Conservation (phyloP, 2,113 vertebrate species). For the Phyllostomus hastatus region DNA sequence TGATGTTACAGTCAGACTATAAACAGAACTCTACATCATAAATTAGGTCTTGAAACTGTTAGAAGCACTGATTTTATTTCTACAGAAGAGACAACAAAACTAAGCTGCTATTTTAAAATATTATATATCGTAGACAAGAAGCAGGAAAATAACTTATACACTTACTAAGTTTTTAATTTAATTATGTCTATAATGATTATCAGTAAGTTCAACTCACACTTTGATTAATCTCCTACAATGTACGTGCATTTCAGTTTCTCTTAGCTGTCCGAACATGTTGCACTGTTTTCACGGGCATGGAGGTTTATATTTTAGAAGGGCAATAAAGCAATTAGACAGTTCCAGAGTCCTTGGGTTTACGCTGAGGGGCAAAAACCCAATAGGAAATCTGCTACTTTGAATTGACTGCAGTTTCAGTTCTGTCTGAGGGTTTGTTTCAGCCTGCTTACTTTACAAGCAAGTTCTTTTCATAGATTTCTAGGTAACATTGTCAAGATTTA, state of each 20-base stretch:
- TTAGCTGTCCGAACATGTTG: not conserved
- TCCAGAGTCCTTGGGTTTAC: not conserved
- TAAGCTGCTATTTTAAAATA: slow-evolving; percentile 20
- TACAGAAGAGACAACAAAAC: not conserved
- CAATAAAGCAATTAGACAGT: not conserved
- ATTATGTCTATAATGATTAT: not conserved
- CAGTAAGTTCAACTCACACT: not conserved
- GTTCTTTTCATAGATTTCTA: not conserved
- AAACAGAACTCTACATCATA: not conserved
- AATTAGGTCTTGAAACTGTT: not conserved
- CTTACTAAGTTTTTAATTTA: not conserved
- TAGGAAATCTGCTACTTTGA: not conserved
- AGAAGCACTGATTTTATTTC: not conserved
- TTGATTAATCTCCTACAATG: not conserved
- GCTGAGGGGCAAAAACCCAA: not conserved
- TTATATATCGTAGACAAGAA: not conserved
- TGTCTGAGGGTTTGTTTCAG: not conserved
- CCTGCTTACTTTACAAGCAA: not conserved
- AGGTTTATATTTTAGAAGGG: not conserved
- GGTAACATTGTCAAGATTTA: not conserved
- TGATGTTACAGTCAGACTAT: not conserved
- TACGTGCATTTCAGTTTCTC: not conserved
- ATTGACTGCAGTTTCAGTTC: not conserved
- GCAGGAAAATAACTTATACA: not conserved
- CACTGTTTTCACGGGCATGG: not conserved